These are phyloP conservation scores for Mallotus villosus DNA, from an alignment of 2,797 vertebrate genomes.

Conservation along the genomic window DNA sequence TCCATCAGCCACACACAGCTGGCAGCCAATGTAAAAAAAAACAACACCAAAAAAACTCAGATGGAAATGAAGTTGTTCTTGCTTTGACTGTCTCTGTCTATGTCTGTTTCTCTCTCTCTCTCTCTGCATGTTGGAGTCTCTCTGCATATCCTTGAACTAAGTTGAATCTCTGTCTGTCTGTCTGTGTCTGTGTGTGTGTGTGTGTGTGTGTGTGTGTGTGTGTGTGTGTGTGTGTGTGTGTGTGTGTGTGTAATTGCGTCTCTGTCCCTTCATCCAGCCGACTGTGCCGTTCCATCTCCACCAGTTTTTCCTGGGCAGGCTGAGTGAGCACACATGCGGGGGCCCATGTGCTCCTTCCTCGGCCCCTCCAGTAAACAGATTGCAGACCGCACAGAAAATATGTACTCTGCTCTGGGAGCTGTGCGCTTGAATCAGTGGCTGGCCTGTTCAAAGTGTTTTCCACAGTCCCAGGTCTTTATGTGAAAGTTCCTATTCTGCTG, in stretches of 20 bases:
- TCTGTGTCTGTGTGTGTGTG: too few relatives aligned
- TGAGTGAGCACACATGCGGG: constrained; percentile 69
- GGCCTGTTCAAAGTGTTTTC: constrained; percentile 78
- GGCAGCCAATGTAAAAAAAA: background rate
- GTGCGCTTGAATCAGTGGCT: constrained; percentile 71
- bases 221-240: too few relatives aligned
- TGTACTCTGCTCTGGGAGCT: constrained; percentile 68
- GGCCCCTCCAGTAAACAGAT: constrained; percentile 77
- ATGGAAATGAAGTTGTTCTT: background rate
- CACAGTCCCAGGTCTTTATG: constrained; percentile 61
- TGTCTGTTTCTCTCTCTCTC: constrained; percentile 1
- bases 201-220: too few relatives aligned
- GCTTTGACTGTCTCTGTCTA: background rate
- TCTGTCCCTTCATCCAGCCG: constrained; percentile 45
- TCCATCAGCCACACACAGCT: constrained; percentile 11
- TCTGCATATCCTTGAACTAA: too few relatives aligned
- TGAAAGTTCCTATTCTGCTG: constrained; percentile 60
- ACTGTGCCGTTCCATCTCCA: constrained; percentile 49
- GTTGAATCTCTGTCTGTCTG: too few relatives aligned
- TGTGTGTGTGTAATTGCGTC: too few relatives aligned
- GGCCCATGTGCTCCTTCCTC: constrained; percentile 71
- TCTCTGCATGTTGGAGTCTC: constrained; percentile 5
- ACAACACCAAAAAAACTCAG: too few relatives aligned
- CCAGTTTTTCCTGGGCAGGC: constrained; percentile 41
- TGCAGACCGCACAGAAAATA: constrained; percentile 80